Evolutionary conservation across 2,113 vertebrate species (phyloP).

Genomic region (Ramphastos sulfuratus): DNA sequence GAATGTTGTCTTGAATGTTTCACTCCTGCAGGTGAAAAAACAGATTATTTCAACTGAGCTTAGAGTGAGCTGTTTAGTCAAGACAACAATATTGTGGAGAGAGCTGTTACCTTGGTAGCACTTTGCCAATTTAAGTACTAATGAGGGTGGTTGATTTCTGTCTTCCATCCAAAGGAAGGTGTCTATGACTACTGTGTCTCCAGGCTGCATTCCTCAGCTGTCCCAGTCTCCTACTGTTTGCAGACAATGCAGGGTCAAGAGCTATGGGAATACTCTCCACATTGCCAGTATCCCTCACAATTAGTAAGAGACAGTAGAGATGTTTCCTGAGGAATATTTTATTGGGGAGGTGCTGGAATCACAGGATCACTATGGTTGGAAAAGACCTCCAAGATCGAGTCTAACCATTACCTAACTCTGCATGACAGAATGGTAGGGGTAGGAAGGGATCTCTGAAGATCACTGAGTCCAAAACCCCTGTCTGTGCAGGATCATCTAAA

Average conservation of each 20-base stretch:
- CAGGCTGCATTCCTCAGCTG: not conserved
- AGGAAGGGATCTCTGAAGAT: too few species aligned
- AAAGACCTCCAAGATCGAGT: too few species aligned
- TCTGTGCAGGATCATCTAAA: too few species aligned
- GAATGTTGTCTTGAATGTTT: slow-evolving; percentile 65
- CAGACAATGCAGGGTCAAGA: not conserved
- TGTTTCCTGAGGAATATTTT: not conserved
- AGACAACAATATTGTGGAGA: slow-evolving; percentile 55
- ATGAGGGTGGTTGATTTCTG: not conserved
- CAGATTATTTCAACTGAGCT: slow-evolving; percentile 61
- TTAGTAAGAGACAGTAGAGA: too few species aligned
- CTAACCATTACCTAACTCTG: too few species aligned
- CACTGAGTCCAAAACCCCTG: too few species aligned
- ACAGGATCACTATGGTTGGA: too few species aligned
- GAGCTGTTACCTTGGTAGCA: slow-evolving; percentile 59
- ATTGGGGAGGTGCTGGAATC: accelerated
- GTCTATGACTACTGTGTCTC: not conserved
- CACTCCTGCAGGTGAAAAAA: slow-evolving; percentile 78
- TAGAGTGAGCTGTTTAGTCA: slow-evolving; percentile 37
- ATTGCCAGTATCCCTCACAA: not conserved
- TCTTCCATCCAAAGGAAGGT: not conserved
- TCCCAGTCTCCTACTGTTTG: not conserved
- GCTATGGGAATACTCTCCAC: accelerated
- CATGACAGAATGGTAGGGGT: too few species aligned
- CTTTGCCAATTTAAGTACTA: not conserved